These are phyloP conservation scores for Penaeus monodon DNA, from an alignment of 2,888 invertebrate species.

Conservation along the genomic window DNA sequence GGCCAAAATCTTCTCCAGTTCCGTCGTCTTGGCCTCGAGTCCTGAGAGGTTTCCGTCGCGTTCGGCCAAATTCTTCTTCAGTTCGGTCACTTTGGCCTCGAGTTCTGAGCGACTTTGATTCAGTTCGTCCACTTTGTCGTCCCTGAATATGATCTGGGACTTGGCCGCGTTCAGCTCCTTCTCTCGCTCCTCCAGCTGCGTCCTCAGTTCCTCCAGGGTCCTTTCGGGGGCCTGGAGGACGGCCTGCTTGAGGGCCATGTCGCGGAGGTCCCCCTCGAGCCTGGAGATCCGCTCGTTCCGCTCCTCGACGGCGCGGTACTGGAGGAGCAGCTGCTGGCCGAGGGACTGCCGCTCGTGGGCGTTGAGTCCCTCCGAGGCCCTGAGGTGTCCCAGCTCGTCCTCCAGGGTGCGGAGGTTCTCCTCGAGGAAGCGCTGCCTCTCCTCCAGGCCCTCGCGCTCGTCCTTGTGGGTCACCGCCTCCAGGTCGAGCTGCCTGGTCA, in stretches of 20 bases:
- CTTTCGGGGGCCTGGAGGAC: too few species aligned
- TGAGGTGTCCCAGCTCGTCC: conserved; percentile 3
- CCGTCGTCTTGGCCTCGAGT: too few species aligned
- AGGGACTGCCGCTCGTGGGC: conserved; percentile 43
- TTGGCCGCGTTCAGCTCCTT: conserved; percentile 42
- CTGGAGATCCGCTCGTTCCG: conserved; percentile 32
- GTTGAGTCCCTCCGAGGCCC: conserved; percentile 26
- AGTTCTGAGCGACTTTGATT: not conserved
- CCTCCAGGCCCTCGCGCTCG: conserved; percentile 32
- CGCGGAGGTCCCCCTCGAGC: conserved; percentile 39
- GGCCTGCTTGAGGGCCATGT: conserved; percentile 14
- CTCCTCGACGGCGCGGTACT: conserved; percentile 38
- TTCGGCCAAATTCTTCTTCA: too few species aligned
- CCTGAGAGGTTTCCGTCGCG: too few species aligned
- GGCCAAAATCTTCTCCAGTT: too few species aligned
- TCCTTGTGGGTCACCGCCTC: conserved; percentile 38
- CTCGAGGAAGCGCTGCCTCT: conserved; percentile 1
- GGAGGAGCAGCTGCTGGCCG: conserved; percentile 39
- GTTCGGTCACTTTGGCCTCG: too few species aligned
- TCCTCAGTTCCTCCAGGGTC: conserved; percentile 6
- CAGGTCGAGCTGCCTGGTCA: conserved; percentile 33
- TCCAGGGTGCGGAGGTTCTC: not conserved
- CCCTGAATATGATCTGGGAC: conserved; percentile 55
- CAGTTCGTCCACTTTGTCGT: conserved; percentile 54
- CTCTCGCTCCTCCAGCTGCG: conserved; percentile 1